These are phyloP conservation scores for Agriotes lineatus DNA, from an alignment of 2,888 invertebrate genomes.

Conservation along the genomic window DNA sequence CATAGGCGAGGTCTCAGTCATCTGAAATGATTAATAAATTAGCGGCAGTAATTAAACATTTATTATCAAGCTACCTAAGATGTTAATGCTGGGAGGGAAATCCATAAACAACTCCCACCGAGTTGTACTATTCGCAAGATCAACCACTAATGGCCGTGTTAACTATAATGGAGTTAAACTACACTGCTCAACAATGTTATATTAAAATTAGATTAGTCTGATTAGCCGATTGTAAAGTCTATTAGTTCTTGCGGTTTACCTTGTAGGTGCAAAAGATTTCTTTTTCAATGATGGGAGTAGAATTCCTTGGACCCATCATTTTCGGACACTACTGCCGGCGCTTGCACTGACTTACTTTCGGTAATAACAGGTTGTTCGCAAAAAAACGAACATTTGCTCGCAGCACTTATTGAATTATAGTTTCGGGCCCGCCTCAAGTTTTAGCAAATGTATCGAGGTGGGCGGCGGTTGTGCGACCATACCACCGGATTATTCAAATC, in stretches of 20 bases:
- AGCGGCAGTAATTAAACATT: not conserved
- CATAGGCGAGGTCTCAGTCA: not conserved
- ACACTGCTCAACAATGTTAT: not conserved
- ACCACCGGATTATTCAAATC: too few species aligned
- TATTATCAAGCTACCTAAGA: not conserved
- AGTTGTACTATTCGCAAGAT: not conserved
- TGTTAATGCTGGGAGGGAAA: not conserved
- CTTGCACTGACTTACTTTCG: too few species aligned
- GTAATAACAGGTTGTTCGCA: too few species aligned
- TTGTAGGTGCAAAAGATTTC: constrained; percentile 77
- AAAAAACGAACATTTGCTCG: too few species aligned
- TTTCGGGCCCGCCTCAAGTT: too few species aligned
- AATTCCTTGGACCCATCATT: constrained; percentile 73
- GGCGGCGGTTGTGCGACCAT: not conserved
- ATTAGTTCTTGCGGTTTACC: constrained; percentile 63
- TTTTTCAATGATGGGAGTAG: constrained; percentile 76
- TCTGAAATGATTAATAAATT: not conserved
- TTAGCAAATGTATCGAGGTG: too few species aligned
- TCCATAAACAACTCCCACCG: constrained; percentile 3
- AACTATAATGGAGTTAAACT: constrained; percentile 1
- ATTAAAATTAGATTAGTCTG: not conserved
- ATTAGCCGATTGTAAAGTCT: too few species aligned
- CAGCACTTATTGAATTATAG: too few species aligned
- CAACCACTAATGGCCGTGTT: not conserved
- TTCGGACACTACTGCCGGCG: constrained; percentile 44